Evolutionary conservation across 1,140 invertebrate species (phyloP), one percentile per base, ranked within the genome.

Genomic region (Venturia canescens): DNA sequence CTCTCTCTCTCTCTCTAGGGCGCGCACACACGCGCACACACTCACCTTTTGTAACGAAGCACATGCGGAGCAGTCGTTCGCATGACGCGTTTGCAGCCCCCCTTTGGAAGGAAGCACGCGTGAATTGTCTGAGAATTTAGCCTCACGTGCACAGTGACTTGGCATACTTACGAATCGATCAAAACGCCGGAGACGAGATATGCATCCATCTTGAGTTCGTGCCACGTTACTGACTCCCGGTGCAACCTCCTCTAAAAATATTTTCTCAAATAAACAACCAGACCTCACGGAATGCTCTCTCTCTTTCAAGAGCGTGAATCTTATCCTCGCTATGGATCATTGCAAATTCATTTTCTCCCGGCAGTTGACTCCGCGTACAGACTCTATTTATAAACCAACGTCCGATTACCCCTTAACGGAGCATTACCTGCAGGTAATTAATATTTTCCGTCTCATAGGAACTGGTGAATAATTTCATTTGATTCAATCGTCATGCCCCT

Each of bases 271-370:
- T 66, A 89, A 89, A 89, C 89, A 85, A 86, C 80, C 85, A 83
- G 67, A 84, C 84, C 85, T 89, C 88, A 89, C 88, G 88, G 80
- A 87, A 69, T 75, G 82, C 84, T 81, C 78, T 76, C 78, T 76
- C 71, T 80, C 80, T 85, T 84, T 85, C 89, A 89, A 84, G 82
- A 86, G 81, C 80, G 79, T 83, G 83, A 85, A 87, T 86, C 87
- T 88, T 89, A 88, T 83, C 84, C 84, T 63, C 82, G 84, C 83
- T 83, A 89, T 89, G 89, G 88, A 88, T 89, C 88, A 89, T 86
- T 87, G 84, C 83, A 87, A 84, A 88, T 88, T 88, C 86, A 85
- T 85, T 88, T 86, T 84, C 85, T 86, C 83, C 48, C 23, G 21
- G n/a, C 38, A 23, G 29, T 69, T 15, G 1, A 31, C 66, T n/a